Evolutionary conservation across 2,113 vertebrate genomes (phyloP).

Genomic region (Onychostoma macrolepis): DNA sequence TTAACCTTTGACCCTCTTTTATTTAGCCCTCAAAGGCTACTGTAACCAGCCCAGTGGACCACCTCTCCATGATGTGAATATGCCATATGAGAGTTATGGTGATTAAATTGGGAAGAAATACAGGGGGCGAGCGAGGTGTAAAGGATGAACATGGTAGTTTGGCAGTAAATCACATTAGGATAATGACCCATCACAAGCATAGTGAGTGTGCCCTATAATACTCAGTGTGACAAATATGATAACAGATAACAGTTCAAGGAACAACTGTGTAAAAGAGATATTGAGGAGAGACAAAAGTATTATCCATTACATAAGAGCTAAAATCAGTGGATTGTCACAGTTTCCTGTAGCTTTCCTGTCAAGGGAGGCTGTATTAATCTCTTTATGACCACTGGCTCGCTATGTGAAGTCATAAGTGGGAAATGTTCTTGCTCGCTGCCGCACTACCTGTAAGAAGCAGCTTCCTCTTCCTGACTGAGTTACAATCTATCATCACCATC

Average conservation of each 20-base stretch:
- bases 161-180: constrained; percentile 25
- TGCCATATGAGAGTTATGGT: background rate
- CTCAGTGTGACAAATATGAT: constrained; percentile 4
- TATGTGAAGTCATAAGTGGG: constrained; percentile 41
- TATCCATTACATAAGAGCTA: constrained; percentile 36
- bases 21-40: constrained; percentile 20
- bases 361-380: constrained; percentile 37
- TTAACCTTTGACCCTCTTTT: constrained; percentile 27
- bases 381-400: constrained; percentile 43
- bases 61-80: constrained; percentile 15
- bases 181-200: constrained; percentile 37
- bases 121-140: background rate
- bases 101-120: constrained; percentile 16
- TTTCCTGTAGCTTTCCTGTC: constrained; percentile 50
- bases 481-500: background rate
- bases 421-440: constrained; percentile 18
- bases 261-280: constrained; percentile 19
- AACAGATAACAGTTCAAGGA: constrained; percentile 28
- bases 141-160: constrained; percentile 17
- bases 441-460: constrained; percentile 19
- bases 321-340: constrained; percentile 40
- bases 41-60: background rate
- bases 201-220: background rate
- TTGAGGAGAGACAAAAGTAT: constrained; percentile 17
- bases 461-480: constrained; percentile 26